Percentiles rank a stretch among this genome's conserved stretches.
phyloP scores from a whole-genome alignment of 2,888 invertebrate species.

The Eristalinus aeneus region DNA sequence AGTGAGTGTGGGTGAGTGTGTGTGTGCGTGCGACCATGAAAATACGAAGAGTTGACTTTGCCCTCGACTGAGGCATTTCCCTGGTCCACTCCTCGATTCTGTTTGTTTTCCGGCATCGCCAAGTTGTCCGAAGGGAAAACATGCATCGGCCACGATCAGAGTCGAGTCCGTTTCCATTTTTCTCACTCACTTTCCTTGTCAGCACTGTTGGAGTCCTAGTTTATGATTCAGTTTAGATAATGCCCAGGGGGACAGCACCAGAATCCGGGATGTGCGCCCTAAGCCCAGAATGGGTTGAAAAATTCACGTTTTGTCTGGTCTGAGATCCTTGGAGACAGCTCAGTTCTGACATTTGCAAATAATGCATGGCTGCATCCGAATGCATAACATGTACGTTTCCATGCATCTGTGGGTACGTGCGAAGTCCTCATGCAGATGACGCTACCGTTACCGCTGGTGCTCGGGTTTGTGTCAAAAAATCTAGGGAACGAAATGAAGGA shows the following conservation, averaged over 20 bases:
- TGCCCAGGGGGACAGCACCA: constrained; percentile 49
- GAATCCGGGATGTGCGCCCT: constrained; percentile 29
- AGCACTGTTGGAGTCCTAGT: constrained; percentile 61
- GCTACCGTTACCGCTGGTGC: not conserved
- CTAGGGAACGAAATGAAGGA: not conserved
- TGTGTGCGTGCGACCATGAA: constrained; percentile 9
- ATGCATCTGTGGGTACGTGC: constrained; percentile 61
- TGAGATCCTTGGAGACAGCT: constrained; percentile 65
- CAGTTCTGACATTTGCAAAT: constrained; percentile 68
- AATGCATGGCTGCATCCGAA: constrained; percentile 67
- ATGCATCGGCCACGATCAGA: constrained; percentile 7
- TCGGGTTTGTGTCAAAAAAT: constrained; percentile 34
- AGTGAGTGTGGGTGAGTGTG: not conserved
- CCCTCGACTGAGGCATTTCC: not conserved
- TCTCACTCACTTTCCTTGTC: constrained; percentile 50
- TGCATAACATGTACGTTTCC: constrained; percentile 54
- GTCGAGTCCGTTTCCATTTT: constrained; percentile 51
- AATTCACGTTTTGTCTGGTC: constrained; percentile 59
- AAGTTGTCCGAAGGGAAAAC: constrained; percentile 35
- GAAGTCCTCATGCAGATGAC: constrained; percentile 59
- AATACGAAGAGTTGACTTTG: constrained; percentile 14
- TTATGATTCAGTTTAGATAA: constrained; percentile 69
- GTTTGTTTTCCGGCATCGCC: constrained; percentile 7
- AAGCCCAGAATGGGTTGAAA: constrained; percentile 15
- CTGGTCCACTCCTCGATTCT: constrained; percentile 23